Conservation (phyloP, 1,140 invertebrate genomes). For the Oryctes rhinoceros region DNA sequence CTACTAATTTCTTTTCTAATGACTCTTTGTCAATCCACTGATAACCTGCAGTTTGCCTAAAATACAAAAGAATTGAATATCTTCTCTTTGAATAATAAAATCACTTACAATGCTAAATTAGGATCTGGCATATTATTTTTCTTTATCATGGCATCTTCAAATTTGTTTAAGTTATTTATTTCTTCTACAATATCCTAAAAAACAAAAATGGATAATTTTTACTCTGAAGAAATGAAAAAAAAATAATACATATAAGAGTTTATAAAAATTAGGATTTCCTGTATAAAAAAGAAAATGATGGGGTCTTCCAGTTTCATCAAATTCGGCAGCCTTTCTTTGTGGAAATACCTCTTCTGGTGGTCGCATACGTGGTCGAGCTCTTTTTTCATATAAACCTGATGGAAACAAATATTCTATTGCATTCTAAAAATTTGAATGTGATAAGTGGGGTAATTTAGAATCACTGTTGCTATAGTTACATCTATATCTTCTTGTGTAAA, state of each 20-base stretch:
- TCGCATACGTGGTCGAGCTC: conserved; percentile 86
- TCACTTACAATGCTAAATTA: conserved; percentile 67
- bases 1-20: conserved; percentile 74
- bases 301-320: conserved; percentile 88
- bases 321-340: conserved; percentile 86
- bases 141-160: conserved; percentile 73
- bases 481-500: conserved; percentile 90
- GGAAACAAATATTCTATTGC: conserved; percentile 93
- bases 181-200: conserved; percentile 69
- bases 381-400: conserved; percentile 84
- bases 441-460: conserved; percentile 37
- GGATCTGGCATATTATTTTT: conserved; percentile 68
- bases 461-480: conserved; percentile 64
- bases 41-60: conserved; percentile 57
- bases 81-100: background rate
- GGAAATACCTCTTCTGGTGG: conserved; percentile 87
- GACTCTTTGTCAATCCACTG: conserved; percentile 75
- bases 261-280: conserved; percentile 81
- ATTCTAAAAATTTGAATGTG: conserved; percentile 66
- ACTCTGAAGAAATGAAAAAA: conserved; percentile 48
- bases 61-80: background rate
- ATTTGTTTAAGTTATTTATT: conserved; percentile 72
- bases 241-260: conserved; percentile 78
- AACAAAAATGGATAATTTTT: conserved; percentile 33
- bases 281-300: conserved; percentile 93